Evolutionary conservation across 2,888 invertebrate species (phyloP), one percentile per base, ranked within the genome.

Genomic region (Mechanitis messenoides): DNA sequence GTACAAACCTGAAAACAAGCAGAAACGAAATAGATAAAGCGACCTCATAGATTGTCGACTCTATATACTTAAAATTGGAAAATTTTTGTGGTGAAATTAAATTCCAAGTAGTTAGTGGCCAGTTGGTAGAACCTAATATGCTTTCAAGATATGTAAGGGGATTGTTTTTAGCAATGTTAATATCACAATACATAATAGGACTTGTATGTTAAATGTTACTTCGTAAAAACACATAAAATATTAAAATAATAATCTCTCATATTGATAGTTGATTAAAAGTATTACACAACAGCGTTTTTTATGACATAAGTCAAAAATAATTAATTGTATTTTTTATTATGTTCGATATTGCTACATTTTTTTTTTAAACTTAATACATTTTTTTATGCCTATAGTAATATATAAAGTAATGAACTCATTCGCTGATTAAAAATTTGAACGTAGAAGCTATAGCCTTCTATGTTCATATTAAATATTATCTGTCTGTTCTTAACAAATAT

Each of bases 51-150:
- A 62, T 58, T 55, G 35, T 71, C 38, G 74, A 71, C 61, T 79
- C 79, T 2, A 62, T 74, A 6, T 31, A 2, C 47, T 28, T 78
- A 2, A 35, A 70, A 31, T 45, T 75, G 35, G 82, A 83, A 68
- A 69, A 73, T 59, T 46, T 67, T 12, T 80, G 72, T 58, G 84
- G 84, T 35, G 77, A 83, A 67, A 77, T 76, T 53, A 68, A 82
- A 68, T 79, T 78, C 58, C 69, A 71, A 42, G 50, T 71, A 7
- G 66, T 63, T 2, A 67, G 74, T 20, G 73, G 72, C 38, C 63
- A 71, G 31, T 38, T 80, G n/a, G 45, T 68, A 2, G 63, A 70
- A 2, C 69, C 77, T 28, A 74, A 60, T 38, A 20, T 20, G 20
- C 20, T 20, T 20, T 20, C 65, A 75, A 70, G 73, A 35, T 61